phyloP scores from a whole-genome alignment of 2,113 vertebrate genomes.

The Phoxinus phoxinus region DNA sequence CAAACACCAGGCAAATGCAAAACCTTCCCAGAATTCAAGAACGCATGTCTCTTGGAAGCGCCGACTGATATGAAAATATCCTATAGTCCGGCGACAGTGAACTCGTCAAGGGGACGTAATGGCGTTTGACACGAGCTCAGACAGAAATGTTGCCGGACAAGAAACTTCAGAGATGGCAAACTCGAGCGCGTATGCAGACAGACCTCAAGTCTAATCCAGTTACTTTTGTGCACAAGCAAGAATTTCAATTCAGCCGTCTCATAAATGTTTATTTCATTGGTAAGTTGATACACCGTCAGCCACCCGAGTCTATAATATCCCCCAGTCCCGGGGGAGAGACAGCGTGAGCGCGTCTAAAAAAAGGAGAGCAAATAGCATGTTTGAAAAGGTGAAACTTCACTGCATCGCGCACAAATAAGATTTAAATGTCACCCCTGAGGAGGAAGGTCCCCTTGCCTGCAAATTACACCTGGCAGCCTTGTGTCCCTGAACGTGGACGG shows the following conservation, averaged over 20 bases:
- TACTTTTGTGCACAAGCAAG: background rate
- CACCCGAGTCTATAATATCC: constrained; percentile 2
- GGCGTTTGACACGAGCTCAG: background rate
- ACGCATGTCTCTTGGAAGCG: background rate
- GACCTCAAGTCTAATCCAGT: background rate
- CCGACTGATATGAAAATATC: background rate
- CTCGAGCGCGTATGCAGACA: background rate
- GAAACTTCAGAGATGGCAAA: background rate
- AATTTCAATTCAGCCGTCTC: background rate
- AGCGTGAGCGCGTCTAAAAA: background rate
- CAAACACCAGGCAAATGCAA: background rate
- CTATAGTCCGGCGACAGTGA: no score
- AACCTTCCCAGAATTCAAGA: constrained; percentile 12
- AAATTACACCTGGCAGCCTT: constrained; percentile 31
- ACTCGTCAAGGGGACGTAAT: background rate
- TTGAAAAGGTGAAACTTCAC: constrained; percentile 51
- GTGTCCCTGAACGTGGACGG: constrained; percentile 4
- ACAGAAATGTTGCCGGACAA: constrained; percentile 21
- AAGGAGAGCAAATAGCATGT: background rate
- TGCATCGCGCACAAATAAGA: constrained; percentile 45
- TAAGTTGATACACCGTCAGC: background rate
- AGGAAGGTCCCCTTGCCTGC: constrained; percentile 32
- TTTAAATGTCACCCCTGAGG: constrained; percentile 45
- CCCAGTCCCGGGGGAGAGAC: constrained; percentile 7
- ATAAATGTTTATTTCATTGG: constrained; percentile 30